Evolutionary conservation across 1,140 invertebrate genomes (phyloP), one percentile per base, ranked within the genome.

Genomic region (Carcinoscorpius rotundicauda): DNA sequence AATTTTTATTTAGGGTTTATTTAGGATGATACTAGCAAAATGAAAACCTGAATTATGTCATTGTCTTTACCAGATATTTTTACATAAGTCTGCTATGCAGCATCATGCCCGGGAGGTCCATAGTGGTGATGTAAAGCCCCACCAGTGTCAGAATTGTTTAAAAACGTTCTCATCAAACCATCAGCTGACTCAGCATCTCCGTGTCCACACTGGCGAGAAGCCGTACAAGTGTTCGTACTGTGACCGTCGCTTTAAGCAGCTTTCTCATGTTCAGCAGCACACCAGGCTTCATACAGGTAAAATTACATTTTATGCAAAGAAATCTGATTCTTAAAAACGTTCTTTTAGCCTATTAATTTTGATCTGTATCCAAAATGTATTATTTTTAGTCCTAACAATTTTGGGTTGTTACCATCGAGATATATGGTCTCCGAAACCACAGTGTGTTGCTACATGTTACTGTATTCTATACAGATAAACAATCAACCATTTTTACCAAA

Each of bases 151-250:
- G 78, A 91, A 96, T 79, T 98, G 94, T 82, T 84, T 94, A 73
- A 98, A 98, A 78, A 90, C 89, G 69, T 98, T 97, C 83, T 91
- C 88, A 74, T 93, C 90, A 74, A 96, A 96, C 78, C 93, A 97
- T 76, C 94, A 97, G 78, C 83, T 98, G 69, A 91, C 94, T 8
- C 94, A 97, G 80, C 94, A 98, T 77, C 94, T 93, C 72, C 81
- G 88, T 72, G 91, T 94, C 61, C 92, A 95, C 78, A 92, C 90
- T 50, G 91, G 91, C 53, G 91, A 96, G 78, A 95, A 95, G 77
- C 92, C 91, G 1, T 95, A 95, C 82, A 94, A 93, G 80, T 95
- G 92, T 82, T 91, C 89, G 72, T 94, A 94, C 80, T 95, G 92
- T 80, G 91, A 94, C 78, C 80, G 91, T 70, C 82, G 90, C 78